Evolutionary conservation across 2,888 invertebrate species (phyloP).

Genomic region (Cheilosia scutellata): DNA sequence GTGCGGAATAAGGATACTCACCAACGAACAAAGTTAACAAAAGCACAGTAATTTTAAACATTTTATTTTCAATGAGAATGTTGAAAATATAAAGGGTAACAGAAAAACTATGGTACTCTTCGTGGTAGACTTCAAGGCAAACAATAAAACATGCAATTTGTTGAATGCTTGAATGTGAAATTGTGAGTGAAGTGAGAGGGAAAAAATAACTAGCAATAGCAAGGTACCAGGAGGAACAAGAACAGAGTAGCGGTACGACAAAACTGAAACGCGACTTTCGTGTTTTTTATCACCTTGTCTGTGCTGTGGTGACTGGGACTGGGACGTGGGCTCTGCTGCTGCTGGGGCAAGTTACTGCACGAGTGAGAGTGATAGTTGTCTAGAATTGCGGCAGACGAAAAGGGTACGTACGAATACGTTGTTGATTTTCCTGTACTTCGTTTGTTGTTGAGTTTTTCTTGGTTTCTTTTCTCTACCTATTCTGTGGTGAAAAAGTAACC

Average conservation of each 20-base stretch:
- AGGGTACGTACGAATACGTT: constrained; percentile 15
- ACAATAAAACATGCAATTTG: constrained; percentile 59
- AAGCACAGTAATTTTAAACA: constrained; percentile 59
- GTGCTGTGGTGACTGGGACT: too few species aligned
- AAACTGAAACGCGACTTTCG: too few species aligned
- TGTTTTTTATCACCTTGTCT: too few species aligned
- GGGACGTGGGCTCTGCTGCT: background rate
- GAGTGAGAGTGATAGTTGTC: constrained; percentile 11
- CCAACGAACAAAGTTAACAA: constrained; percentile 58
- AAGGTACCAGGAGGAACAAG: constrained; percentile 17
- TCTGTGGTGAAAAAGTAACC: too few species aligned
- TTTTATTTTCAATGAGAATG: constrained; percentile 42
- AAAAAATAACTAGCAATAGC: background rate
- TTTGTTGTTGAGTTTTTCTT: background rate
- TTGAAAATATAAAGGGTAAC: constrained; percentile 8
- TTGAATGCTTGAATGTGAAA: constrained; percentile 30
- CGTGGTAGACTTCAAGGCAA: constrained; percentile 60
- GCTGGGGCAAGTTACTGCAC: constrained; percentile 1
- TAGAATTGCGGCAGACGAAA: constrained; percentile 1
- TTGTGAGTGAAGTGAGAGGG: constrained; percentile 12
- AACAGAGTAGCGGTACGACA: too few species aligned
- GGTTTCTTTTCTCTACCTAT: too few species aligned
- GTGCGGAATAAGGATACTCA: constrained; percentile 41
- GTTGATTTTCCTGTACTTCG: constrained; percentile 17
- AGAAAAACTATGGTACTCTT: constrained; percentile 18